Evolutionary conservation across 2,797 vertebrate species (phyloP), one percentile per base, ranked within the genome.

Genomic region (Bradypodion ventrale): DNA sequence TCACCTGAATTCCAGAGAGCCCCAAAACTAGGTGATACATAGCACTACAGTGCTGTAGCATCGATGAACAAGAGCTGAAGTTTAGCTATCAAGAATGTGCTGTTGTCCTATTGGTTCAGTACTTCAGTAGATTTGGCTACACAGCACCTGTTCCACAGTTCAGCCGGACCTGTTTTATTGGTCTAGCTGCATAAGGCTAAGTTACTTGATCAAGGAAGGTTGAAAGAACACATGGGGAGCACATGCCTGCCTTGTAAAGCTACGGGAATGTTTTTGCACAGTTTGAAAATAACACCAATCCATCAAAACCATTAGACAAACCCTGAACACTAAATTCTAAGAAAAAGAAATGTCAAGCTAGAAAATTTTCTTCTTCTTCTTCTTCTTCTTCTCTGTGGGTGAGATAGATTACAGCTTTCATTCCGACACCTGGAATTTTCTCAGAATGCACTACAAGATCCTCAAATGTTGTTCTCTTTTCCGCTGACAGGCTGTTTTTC

Each of bases 401-500:
- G 78, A 29, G 49, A 35, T 0, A 12, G 81, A 89, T 83, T 56
- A 77, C 76, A 83, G 66, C 63, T 80, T 87, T 84, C 87, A 44
- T 65, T 76, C 23, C 68, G 60, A 84, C 27, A 75, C 60, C 69
- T 75, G 83, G 83, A 72, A 90, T 74, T n/a, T 77, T 88, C 83
- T 86, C 74, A 85, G 91, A 83, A 69, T 82, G 78, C 85, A 87
- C 87, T 4, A 32, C 63, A 87, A 93, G 87, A 59, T 0, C 32
- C 85, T 89, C 74, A 92, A 90, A 91, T 79, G 86, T 83, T 92
- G 80, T 86, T 93, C 93, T 92, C 73, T 49, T 84, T 92, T 85
- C 83, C 85, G 59, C 85, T 93, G 89, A 90, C 81, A 89, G 76
- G 37, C 88, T 84, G 80, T 89, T 92, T 89, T 93, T 94, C 87